A percentile compares a stretch with the other conserved stretches of the same genome.
Conservation (phyloP, 2,113 vertebrate species). For the Sinocyclocheilus maitianheensis region DNA sequence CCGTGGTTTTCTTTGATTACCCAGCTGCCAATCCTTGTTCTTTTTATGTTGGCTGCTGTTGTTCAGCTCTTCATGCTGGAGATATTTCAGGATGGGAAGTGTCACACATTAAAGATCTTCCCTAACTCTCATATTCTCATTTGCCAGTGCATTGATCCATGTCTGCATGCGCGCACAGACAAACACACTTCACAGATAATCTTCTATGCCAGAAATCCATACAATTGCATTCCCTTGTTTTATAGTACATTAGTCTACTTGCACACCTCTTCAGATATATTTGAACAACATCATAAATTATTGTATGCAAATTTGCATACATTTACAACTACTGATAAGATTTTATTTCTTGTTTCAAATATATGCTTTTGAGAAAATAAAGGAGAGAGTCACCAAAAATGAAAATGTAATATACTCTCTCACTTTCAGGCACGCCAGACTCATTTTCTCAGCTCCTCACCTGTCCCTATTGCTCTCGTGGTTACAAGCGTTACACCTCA, state of each 20-base stretch:
- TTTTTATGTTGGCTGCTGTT: slow-evolving; percentile 15
- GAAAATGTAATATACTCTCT: not conserved
- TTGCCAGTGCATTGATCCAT: slow-evolving; percentile 32
- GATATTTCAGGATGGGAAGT: slow-evolving; percentile 8
- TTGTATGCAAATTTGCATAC: not conserved
- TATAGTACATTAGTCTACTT: not conserved
- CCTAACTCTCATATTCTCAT: slow-evolving; percentile 43
- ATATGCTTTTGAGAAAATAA: not conserved
- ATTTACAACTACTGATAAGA: no score
- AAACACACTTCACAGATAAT: slow-evolving; percentile 16
- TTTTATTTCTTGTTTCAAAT: not conserved
- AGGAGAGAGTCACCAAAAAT: not conserved
- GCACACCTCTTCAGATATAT: not conserved
- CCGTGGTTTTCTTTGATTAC: not conserved
- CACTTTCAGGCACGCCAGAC: slow-evolving; percentile 85
- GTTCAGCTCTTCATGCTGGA: slow-evolving; percentile 1
- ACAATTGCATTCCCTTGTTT: not conserved
- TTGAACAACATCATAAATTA: not conserved
- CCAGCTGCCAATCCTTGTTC: not conserved
- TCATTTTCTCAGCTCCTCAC: slow-evolving; percentile 97
- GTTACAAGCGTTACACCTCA: slow-evolving; percentile 98
- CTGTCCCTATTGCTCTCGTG: slow-evolving; percentile 95
- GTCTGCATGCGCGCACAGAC: not conserved
- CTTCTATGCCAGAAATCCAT: slow-evolving; percentile 1
- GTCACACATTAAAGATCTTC: slow-evolving; percentile 34